Evolutionary conservation across 2,797 vertebrate species (phyloP).

Genomic region (Clamator glandarius): DNA sequence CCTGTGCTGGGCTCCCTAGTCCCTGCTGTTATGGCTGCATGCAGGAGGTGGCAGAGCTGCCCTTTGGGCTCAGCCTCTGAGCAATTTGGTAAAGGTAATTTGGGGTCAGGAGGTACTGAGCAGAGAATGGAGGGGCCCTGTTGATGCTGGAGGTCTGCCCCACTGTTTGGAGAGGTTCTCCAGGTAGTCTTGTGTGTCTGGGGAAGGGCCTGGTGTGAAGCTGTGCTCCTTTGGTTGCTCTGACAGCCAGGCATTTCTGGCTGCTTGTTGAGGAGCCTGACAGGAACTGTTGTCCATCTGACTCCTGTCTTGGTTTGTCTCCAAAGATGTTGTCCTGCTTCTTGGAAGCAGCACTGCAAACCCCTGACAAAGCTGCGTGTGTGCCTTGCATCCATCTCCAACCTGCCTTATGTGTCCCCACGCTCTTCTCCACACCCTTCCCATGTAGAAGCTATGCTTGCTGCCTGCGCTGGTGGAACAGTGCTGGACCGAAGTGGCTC

Average conservation of each 20-base stretch:
- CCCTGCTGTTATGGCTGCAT: neutral
- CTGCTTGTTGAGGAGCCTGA: neutral
- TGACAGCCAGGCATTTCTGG: neutral
- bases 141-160: neutral
- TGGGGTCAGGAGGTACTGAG: neutral
- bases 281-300: neutral
- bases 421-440: neutral
- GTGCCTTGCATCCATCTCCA: neutral
- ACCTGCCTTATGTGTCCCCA: fast-evolving
- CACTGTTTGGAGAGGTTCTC: neutral
- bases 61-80: neutral
- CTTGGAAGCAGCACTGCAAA: neutral
- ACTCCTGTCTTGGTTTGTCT: neutral
- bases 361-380: neutral
- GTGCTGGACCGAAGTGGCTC: too few relatives aligned
- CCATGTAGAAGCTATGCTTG: neutral
- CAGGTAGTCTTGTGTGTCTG: neutral
- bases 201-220: neutral
- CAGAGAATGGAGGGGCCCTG: neutral
- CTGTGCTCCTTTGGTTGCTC: neutral
- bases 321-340: neutral
- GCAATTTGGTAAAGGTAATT: neutral
- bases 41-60: neutral
- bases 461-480: too few relatives aligned
- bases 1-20: neutral